Conservation (phyloP, 2,113 vertebrate genomes). For the Thryonomys swinderianus region DNA sequence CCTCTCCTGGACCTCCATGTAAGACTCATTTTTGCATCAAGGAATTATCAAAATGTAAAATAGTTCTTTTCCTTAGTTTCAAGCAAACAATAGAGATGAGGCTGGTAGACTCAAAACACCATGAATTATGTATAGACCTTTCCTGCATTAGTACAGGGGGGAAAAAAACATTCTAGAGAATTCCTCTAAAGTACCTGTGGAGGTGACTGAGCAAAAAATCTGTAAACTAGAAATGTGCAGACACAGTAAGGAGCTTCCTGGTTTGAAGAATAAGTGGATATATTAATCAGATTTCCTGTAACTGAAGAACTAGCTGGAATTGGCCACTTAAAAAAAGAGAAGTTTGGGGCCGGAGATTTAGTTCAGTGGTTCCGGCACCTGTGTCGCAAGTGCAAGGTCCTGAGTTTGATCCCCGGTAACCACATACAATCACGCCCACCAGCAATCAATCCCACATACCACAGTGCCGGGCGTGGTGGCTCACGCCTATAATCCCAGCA, state of each 20-base stretch:
- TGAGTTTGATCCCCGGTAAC: no score
- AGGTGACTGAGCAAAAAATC: background rate
- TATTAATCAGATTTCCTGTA: background rate
- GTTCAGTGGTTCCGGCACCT: no score
- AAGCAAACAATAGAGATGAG: background rate
- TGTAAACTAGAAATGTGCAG: background rate
- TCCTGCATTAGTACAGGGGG: background rate
- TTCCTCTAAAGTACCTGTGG: background rate
- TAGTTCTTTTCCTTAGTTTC: background rate
- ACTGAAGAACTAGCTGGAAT: background rate
- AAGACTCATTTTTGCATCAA: background rate
- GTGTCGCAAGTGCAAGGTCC: no score
- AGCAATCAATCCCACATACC: no score
- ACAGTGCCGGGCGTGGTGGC: no score
- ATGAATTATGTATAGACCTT: background rate
- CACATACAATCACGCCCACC: no score
- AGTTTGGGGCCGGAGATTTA: no score
- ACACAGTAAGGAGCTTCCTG: background rate
- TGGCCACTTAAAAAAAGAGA: background rate
- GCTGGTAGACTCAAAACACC: background rate
- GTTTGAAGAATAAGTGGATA: background rate
- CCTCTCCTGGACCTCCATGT: background rate
- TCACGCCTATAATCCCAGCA: no score
- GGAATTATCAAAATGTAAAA: background rate
- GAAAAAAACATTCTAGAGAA: background rate